Evolutionary conservation across 2,113 vertebrate genomes (phyloP), one percentile per base, ranked within the genome.

Genomic region (Sardina pilchardus): DNA sequence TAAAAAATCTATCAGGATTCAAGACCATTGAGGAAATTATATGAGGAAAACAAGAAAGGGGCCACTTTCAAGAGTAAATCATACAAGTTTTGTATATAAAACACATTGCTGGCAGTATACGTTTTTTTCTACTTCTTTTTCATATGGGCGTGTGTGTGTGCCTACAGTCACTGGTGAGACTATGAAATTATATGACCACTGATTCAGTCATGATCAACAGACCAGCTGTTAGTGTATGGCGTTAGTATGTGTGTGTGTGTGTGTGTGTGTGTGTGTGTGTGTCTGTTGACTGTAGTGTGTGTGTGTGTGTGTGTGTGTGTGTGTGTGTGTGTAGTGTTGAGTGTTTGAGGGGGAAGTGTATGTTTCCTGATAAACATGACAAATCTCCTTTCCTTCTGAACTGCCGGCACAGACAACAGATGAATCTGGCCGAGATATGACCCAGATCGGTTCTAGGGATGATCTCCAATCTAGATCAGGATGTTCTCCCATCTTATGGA

Each of bases 251-350:
- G 59, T 50, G 48, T 50, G 48, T 50, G 48, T 53, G 50, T 53
- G 50, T 63, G 56, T 63, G 24, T 63, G 56, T 63, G 56, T 59
- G 56, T 63, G 56, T 63, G 59, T 63, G 59, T 63, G 59, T 63
- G 59, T 63, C 2, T 63, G 59, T 63, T 56, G 19, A 56, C n/a
- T 67, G 59, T 26, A 47, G 59, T 63, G 59, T 63, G 59, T 63
- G 56, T 63, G 56, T 63, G 56, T 63, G 56, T 63, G 56, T 24
- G 24, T 63, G 19, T 6, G 2, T n/a, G n/a, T n/a, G n/a, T n/a
- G n/a, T n/a, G 67, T 75, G 30, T 75, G 67, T 14, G 4, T 75
- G 67, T 34, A 16, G 30, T 36, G 53, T 6, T 59, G 53, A 59
- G 53, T 59, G 53, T 59, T 59, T 59, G 3, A 24, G 4, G 53